phyloP scores from a whole-genome alignment of 2,888 invertebrate genomes.

The Petrolisthes manimaculis region DNA sequence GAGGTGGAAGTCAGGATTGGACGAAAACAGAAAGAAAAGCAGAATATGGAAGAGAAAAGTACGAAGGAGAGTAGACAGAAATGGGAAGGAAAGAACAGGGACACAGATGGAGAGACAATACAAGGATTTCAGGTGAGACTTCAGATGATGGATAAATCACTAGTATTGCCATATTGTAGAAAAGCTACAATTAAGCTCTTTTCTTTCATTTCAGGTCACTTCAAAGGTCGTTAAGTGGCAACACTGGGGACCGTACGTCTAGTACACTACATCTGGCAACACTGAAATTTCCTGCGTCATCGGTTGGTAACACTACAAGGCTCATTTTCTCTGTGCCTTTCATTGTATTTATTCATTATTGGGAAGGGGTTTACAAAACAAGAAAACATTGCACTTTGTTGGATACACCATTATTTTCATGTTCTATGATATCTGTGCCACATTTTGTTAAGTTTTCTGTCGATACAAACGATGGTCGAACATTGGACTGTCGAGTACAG shows the following conservation, averaged over 20 bases:
- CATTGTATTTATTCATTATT: neutral
- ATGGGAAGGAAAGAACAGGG: neutral
- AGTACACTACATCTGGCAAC: slow-evolving; percentile 23
- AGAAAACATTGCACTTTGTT: slow-evolving; percentile 6
- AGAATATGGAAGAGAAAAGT: neutral
- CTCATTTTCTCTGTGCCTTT: slow-evolving; percentile 13
- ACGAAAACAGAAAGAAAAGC: too few species aligned
- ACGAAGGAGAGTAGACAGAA: neutral
- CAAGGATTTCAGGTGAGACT: too few species aligned
- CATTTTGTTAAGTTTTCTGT: too few species aligned
- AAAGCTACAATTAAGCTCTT: neutral
- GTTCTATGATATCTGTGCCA: neutral
- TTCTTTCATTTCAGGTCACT: neutral
- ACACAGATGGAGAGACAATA: neutral
- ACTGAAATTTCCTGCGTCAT: slow-evolving; percentile 20
- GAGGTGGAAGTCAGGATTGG: neutral
- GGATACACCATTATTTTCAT: neutral
- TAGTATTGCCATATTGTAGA: neutral
- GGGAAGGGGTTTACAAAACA: neutral
- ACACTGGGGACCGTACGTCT: slow-evolving; percentile 9
- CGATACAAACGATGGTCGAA: too few species aligned
- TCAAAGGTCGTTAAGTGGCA: slow-evolving; percentile 8
- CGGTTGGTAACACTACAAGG: slow-evolving; percentile 12
- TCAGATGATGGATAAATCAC: too few species aligned
- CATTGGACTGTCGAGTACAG: too few species aligned